Percentiles rank a stretch among this genome's conserved stretches.
phyloP scores from a whole-genome alignment of 2,113 vertebrate genomes.

The Neomonachus schauinslandi region DNA sequence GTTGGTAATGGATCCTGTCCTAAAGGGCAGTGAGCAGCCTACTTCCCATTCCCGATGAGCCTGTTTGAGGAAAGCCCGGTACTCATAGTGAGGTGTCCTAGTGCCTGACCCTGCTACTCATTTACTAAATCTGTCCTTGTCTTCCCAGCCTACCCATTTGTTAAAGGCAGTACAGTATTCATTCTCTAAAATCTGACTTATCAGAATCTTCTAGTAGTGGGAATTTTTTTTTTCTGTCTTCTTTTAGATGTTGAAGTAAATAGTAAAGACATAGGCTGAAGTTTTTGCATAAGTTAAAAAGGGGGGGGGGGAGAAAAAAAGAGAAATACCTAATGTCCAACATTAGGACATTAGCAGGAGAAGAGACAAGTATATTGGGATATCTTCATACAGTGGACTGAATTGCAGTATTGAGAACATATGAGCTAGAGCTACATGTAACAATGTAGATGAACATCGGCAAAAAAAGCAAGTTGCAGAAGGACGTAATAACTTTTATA shows the following conservation, averaged over 20 bases:
- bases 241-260: conserved; percentile 36
- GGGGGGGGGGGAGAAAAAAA: background rate
- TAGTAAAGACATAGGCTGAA: background rate
- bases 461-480: background rate
- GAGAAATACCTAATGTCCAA: background rate
- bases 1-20: background rate
- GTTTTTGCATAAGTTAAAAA: background rate
- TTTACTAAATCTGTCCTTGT: background rate
- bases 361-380: background rate
- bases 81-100: background rate
- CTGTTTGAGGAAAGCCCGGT: background rate
- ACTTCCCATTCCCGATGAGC: background rate
- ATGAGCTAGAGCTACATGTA: background rate
- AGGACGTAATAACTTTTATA: background rate
- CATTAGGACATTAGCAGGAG: background rate
- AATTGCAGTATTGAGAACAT: background rate
- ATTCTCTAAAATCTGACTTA: background rate
- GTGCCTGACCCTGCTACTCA: background rate
- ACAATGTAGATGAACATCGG: background rate
- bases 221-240: background rate
- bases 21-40: background rate
- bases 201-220: background rate
- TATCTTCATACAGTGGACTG: background rate
- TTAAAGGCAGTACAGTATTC: background rate
- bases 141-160: background rate